Evolutionary conservation across 2,797 vertebrate species (phyloP), one percentile per base, ranked within the genome.

Genomic region (Hemibagrus guttatus): DNA sequence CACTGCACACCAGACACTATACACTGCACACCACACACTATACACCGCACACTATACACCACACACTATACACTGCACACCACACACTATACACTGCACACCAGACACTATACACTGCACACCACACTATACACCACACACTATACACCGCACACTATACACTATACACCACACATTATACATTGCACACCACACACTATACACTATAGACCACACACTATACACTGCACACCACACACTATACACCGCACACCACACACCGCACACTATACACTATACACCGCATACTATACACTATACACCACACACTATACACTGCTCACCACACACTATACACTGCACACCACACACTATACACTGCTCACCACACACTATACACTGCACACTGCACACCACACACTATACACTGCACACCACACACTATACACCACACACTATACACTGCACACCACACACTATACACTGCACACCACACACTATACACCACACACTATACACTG

Each of bases 51-150:
- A 68, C 35, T 86, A 52, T 91, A 85, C 85, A 86, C 89, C 79
- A 11, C 84, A 86, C 84, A 86, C 76, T 86, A 14, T 79, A 89
- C 86, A 89, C 84, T 66, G 1, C 84, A 85, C 82, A 86, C 87
- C 90, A 81, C 86, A 87, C 89, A 90, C 86, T 87, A 31, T 72
- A 86, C 75, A 88, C 90, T 87, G 8, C 86, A 88, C 85, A 87
- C 86, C 88, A 39, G 87, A 89, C 68, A 85, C 82, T 84, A 1
- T 78, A 85, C 80, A 90, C 85, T 84, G 17, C 83, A 49, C 42
- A 46, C 42, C 6, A 46, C 46, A 49, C 46, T 6, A 6, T 3
- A 9, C 46, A 49, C 46, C 3, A 6, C 8, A 49, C 46, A 49
- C 46, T 49, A 6, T 6, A 9, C 46, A 49, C 46, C 3, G 0